These are phyloP conservation scores for Oplegnathus fasciatus DNA, from an alignment of 2,113 vertebrate species.

Conservation along the genomic window DNA sequence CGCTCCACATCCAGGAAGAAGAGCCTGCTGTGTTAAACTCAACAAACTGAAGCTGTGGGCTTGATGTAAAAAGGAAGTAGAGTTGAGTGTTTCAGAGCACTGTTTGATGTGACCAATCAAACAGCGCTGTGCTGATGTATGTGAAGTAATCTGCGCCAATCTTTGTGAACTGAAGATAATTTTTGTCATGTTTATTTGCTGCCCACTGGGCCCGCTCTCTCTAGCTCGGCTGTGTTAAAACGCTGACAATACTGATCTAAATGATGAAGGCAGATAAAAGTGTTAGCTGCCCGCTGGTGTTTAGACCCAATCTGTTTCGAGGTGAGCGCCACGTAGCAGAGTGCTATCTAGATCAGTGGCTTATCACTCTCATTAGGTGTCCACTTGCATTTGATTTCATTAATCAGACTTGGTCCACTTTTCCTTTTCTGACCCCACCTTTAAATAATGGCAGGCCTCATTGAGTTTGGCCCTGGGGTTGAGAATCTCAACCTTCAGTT, in stretches of 20 bases:
- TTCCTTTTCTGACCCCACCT: slow-evolving; percentile 49
- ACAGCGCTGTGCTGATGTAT: background rate
- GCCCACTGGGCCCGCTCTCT: slow-evolving; percentile 10
- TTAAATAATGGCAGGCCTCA: slow-evolving; percentile 57
- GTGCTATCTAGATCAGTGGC: slow-evolving; percentile 47
- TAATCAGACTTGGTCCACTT: slow-evolving; percentile 41
- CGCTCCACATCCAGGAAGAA: slow-evolving; percentile 1
- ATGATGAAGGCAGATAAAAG: slow-evolving; percentile 49
- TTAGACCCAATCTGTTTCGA: slow-evolving; percentile 41
- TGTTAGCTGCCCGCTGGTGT: background rate
- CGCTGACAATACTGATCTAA: slow-evolving; percentile 39
- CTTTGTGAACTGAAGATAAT: slow-evolving; percentile 6
- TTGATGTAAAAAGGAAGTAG: background rate
- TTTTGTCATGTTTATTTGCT: slow-evolving; percentile 42
- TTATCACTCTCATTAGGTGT: slow-evolving; percentile 59
- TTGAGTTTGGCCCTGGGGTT: slow-evolving; percentile 44
- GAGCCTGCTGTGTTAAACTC: background rate
- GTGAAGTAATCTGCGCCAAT: slow-evolving; percentile 8
- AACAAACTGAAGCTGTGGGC: background rate
- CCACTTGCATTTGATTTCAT: slow-evolving; percentile 45
- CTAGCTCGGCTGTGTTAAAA: slow-evolving; percentile 29
- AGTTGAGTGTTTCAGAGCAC: background rate
- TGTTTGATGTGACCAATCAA: slow-evolving; percentile 11
- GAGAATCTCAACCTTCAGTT: slow-evolving; percentile 43
- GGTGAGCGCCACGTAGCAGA: slow-evolving; percentile 10